Evolutionary conservation across 1,140 invertebrate species (phyloP).

Genomic region (Uloborus diversus): DNA sequence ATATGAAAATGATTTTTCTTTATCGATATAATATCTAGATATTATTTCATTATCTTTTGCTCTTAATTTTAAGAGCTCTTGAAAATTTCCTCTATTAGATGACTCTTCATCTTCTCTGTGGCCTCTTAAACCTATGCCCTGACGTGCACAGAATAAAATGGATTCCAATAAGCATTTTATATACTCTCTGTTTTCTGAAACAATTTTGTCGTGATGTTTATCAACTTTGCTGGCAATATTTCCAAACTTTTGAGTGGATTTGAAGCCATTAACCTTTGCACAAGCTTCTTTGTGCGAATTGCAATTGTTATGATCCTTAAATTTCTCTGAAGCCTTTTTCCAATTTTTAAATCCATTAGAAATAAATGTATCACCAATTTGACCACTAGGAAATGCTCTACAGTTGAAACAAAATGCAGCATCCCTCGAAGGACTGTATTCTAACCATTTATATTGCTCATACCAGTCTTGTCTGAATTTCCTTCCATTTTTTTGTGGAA

Average conservation of each 20-base stretch:
- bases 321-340: background rate
- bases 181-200: background rate
- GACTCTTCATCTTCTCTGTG: background rate
- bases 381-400: background rate
- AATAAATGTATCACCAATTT: background rate
- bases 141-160: background rate
- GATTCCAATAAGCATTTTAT: background rate
- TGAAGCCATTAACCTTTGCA: background rate
- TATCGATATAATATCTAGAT: background rate
- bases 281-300: background rate
- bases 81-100: too few relatives aligned
- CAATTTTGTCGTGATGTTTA: background rate
- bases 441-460: background rate
- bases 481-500: background rate
- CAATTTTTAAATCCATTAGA: background rate
- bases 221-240: background rate
- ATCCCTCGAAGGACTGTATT: background rate
- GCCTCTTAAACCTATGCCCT: background rate
- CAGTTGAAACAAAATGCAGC: background rate
- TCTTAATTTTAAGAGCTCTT: too few relatives aligned
- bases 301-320: background rate
- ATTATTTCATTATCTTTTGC: background rate
- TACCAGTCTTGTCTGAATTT: background rate
- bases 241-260: background rate
- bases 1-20: background rate